A percentile compares a stretch with the other conserved stretches of the same genome.
phyloP scores from a whole-genome alignment of 2,888 invertebrate species.

The Cantharis rufa region DNA sequence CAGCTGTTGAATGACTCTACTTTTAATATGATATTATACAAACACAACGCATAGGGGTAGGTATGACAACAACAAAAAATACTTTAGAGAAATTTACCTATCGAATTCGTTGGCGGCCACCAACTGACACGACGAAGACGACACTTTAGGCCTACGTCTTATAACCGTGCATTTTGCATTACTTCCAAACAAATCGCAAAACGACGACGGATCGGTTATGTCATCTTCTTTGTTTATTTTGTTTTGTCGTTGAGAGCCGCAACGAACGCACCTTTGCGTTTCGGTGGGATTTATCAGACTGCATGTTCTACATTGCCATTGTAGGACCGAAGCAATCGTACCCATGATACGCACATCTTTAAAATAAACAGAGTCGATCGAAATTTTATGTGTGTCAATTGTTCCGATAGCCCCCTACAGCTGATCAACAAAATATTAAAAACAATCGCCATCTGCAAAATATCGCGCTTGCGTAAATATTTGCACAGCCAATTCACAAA shows the following conservation, averaged over 20 bases:
- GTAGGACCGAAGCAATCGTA: constrained; percentile 91
- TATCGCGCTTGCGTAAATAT: constrained; percentile 3
- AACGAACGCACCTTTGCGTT: constrained; percentile 81
- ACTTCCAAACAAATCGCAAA: constrained; percentile 40
- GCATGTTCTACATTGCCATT: constrained; percentile 90
- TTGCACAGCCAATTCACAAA: not conserved
- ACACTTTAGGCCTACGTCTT: constrained; percentile 30
- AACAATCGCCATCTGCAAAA: constrained; percentile 31
- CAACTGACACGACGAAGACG: constrained; percentile 21
- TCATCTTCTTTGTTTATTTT: constrained; percentile 47
- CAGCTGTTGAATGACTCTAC: constrained; percentile 22
- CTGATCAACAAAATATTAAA: constrained; percentile 35
- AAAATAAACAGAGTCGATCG: constrained; percentile 23
- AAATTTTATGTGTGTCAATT: constrained; percentile 25
- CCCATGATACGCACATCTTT: constrained; percentile 74
- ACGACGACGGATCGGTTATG: constrained; percentile 32
- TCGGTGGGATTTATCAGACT: constrained; percentile 88
- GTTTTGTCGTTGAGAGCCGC: constrained; percentile 69
- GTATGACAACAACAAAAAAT: not conserved
- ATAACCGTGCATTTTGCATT: constrained; percentile 52
- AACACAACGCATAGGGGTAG: not conserved
- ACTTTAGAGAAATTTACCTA: constrained; percentile 3
- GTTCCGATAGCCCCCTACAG: constrained; percentile 29
- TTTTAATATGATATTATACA: not conserved
- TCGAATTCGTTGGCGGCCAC: not conserved